Evolutionary conservation across 2,888 invertebrate species (phyloP).

Genomic region (Branchellion lobata): DNA sequence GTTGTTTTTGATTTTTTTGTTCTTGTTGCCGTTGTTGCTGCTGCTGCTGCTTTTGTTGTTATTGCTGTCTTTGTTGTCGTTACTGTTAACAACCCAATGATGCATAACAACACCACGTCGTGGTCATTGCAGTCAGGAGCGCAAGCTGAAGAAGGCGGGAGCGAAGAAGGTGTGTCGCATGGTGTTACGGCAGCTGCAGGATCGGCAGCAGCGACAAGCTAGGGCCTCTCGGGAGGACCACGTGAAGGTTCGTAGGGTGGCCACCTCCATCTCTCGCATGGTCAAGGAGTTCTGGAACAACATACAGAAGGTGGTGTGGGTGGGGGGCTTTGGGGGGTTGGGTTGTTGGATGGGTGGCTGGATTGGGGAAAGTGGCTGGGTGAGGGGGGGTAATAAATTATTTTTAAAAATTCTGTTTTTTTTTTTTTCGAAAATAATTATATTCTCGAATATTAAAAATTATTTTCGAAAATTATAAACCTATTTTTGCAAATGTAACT

Average conservation of each 20-base stretch:
- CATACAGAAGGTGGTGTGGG: constrained; percentile 88
- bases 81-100: too few relatives aligned
- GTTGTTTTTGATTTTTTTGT: neutral
- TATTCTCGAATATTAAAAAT: neutral
- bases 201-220: constrained; percentile 76
- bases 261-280: constrained; percentile 86
- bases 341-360: neutral
- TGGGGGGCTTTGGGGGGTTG: too few relatives aligned
- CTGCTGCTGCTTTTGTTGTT: too few relatives aligned
- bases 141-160: constrained; percentile 94
- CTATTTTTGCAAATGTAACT: neutral
- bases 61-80: neutral
- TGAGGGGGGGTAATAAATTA: neutral
- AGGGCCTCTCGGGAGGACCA: constrained; percentile 89
- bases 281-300: constrained; percentile 91
- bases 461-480: neutral
- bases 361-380: neutral
- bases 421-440: neutral
- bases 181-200: constrained; percentile 60
- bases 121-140: constrained; percentile 77
- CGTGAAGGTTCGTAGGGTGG: constrained; percentile 78
- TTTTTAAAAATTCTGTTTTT: too few relatives aligned
- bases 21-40: neutral
- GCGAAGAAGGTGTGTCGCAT: constrained; percentile 66
- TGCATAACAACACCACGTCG: too few relatives aligned